Base-by-base conservation (phyloP, 2,113 vertebrate species). In the Nestor notabilis region DNA sequence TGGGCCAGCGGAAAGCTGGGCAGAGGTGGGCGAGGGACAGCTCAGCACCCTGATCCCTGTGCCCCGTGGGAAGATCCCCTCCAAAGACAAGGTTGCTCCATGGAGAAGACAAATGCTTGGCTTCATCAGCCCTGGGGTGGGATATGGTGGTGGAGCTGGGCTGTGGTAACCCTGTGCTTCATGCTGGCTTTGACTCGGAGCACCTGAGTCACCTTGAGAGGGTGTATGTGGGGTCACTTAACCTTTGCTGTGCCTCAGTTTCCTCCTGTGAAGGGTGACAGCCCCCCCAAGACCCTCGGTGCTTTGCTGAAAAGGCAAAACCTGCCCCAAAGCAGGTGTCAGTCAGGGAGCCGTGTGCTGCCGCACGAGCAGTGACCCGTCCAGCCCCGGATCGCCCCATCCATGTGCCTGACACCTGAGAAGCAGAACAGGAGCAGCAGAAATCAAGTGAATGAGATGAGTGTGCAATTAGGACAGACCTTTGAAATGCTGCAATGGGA, bases 371-470 rank as follows among this genome's bases (percentile, higher is more conserved):
- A 13, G 10, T 18, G 35, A 20, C 31, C 31, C 50, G 49, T 31
- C 49, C 61, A 8, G 70, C 63, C 69, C 23, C 0, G 7, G 37
- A 27, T 33, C 23, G 6, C 82, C 39, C 4, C 3, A 16, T 39
- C 37, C 19, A 25, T 15, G 86, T 41, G 25, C 43, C 74, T 80
- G 85, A 82, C 90, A 96, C 86, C 81, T 5, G 93, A 96, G 95
- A 91, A 66, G 95, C 94, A 70, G 66, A 74, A 80, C 31, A 47
- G 87, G 74, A 52, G 0, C 68, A 43, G 63, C 29, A 95, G 94
- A 94, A 95, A 92, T 84, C n/a, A 91, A 95, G 76, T 97, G 97
- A 97, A 96, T 94, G 97, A 92, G 94, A 75, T 4, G 41, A 92
- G 90, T 2, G 5, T 4, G 52, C 41, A 82, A 53, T 78, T 71